Conservation (phyloP, 2,888 invertebrate genomes). For the Chrysomela aeneicollis region DNA sequence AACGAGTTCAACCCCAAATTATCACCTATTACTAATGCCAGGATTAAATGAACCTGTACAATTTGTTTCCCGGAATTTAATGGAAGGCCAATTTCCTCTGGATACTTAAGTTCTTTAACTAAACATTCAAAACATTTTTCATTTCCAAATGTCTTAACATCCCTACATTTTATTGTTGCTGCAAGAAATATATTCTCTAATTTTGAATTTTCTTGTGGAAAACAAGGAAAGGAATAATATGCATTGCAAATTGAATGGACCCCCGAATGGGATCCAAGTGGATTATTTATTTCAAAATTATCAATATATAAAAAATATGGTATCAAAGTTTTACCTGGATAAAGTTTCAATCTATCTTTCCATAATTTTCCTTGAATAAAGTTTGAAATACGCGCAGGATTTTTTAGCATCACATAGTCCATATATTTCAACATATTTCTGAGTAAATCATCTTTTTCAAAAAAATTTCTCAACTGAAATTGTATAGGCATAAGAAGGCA, state of each 20-base stretch:
- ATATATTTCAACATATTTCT: conserved; percentile 19
- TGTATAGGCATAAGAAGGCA: conserved; percentile 55
- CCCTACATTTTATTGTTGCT: conserved; percentile 38
- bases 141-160: conserved; percentile 35
- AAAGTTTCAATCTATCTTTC: conserved; percentile 37
- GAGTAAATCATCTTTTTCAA: conserved; percentile 23
- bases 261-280: conserved; percentile 34
- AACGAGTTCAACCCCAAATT: conserved; percentile 39
- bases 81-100: conserved; percentile 27
- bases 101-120: conserved; percentile 27
- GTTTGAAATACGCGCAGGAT: conserved; percentile 27
- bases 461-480: conserved; percentile 27
- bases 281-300: conserved; percentile 35
- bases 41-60: conserved; percentile 34
- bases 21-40: conserved; percentile 37
- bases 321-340: conserved; percentile 39
- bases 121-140: conserved; percentile 25
- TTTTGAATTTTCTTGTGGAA: conserved; percentile 40
- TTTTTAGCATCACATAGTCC: conserved; percentile 11
- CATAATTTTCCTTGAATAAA: conserved; percentile 43
- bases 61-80: not conserved
- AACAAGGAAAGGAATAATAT: conserved; percentile 44
- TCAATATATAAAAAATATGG: conserved; percentile 42
- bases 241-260: conserved; percentile 40
- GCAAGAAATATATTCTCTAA: conserved; percentile 39